A percentile compares a stretch with the other conserved stretches of the same genome.
These are phyloP conservation scores for Piprites chloris DNA, from an alignment of 2,113 vertebrate species.

Conservation along the genomic window DNA sequence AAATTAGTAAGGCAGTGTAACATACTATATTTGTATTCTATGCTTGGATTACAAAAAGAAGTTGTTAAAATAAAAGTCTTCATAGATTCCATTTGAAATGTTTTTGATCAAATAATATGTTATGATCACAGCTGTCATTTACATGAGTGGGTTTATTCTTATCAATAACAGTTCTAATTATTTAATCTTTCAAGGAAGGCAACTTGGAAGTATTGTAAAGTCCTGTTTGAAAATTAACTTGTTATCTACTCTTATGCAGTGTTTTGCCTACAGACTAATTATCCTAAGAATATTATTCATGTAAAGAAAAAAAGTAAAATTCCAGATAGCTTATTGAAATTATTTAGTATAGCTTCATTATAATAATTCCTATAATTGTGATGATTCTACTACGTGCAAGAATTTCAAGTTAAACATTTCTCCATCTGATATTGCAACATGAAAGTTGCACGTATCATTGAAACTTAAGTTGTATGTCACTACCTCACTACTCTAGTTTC, in stretches of 20 bases:
- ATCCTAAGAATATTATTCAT: not conserved
- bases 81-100: not conserved
- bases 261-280: not conserved
- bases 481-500: not conserved
- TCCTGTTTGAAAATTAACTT: not conserved
- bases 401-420: not conserved
- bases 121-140: conserved; percentile 17
- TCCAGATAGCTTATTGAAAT: not conserved
- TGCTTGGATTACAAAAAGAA: not conserved
- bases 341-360: not conserved
- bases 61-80: not conserved
- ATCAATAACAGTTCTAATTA: conserved; percentile 5
- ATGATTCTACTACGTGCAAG: not conserved
- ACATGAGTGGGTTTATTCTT: not conserved
- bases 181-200: conserved; percentile 15
- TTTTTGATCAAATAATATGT: not conserved
- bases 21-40: not conserved
- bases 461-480: not conserved
- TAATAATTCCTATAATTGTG: not conserved
- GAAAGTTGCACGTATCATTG: not conserved
- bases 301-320: not conserved
- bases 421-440: not conserved
- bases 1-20: not conserved
- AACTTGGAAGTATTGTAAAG: not conserved
- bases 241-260: not conserved